Conservation (phyloP, 2,797 vertebrate species). For the Mareca strepera region DNA sequence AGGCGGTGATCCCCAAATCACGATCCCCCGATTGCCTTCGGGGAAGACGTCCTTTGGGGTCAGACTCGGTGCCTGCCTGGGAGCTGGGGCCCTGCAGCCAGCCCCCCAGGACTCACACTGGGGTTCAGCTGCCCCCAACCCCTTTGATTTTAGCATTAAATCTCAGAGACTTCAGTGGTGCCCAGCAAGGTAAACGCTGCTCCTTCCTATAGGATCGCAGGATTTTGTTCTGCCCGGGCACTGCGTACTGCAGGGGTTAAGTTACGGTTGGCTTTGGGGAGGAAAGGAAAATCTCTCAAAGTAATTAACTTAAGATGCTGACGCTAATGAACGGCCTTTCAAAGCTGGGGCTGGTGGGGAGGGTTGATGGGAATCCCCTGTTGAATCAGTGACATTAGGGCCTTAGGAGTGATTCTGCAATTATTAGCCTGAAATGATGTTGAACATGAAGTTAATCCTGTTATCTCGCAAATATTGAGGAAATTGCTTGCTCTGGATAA, state of each 20-base stretch:
- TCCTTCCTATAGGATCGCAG: background rate
- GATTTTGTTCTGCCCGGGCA: background rate
- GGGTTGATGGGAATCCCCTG: background rate
- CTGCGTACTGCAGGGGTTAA: background rate
- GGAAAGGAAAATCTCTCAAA: constrained; percentile 27
- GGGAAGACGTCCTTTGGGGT: too few relatives aligned
- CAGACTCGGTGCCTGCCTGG: too few relatives aligned
- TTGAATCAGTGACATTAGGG: background rate
- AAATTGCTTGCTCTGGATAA: constrained; percentile 8
- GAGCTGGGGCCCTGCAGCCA: too few relatives aligned
- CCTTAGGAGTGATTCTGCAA: background rate
- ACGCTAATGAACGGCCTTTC: constrained; percentile 1
- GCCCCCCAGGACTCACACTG: too few relatives aligned
- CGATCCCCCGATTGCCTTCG: too few relatives aligned
- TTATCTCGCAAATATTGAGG: constrained; percentile 47
- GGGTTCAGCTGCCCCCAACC: too few relatives aligned
- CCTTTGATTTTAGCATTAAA: background rate
- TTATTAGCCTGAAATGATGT: constrained; percentile 49
- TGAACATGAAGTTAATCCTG: constrained; percentile 59
- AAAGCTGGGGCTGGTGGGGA: background rate
- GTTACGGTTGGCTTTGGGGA: constrained; percentile 26
- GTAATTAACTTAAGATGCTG: constrained; percentile 59
- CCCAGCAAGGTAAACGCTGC: background rate
- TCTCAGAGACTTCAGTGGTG: background rate
- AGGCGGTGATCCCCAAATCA: background rate